Evolutionary conservation across 2,797 vertebrate species (phyloP).

Genomic region (Bradypus variegatus): DNA sequence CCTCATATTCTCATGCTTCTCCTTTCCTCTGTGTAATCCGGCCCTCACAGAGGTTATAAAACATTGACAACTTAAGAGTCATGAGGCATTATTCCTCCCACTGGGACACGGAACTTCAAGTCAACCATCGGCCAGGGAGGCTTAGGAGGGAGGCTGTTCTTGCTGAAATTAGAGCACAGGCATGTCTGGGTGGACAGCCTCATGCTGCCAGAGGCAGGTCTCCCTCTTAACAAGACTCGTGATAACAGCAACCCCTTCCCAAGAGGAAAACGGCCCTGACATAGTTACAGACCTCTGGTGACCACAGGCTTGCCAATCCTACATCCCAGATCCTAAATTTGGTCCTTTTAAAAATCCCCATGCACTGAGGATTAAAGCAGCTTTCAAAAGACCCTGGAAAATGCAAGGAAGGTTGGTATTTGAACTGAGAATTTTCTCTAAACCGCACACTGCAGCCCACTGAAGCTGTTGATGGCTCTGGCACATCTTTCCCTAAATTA

Average conservation of each 20-base stretch:
- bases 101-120: background rate
- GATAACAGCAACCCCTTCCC: background rate
- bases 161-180: background rate
- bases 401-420: background rate
- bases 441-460: background rate
- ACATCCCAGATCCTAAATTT: background rate
- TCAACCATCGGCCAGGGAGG: background rate
- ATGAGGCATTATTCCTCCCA: background rate
- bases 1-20: background rate
- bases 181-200: too few relatives aligned
- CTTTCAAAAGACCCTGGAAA: background rate
- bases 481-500: background rate
- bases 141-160: background rate
- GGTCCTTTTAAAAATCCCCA: conserved; percentile 29
- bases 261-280: background rate
- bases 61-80: background rate
- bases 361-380: conserved; percentile 5
- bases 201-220: background rate
- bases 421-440: background rate
- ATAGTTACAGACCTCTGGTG: background rate
- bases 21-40: background rate
- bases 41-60: background rate
- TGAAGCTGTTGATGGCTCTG: conserved; percentile 3
- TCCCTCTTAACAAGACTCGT: background rate
- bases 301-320: background rate